Evolutionary conservation across 2,888 invertebrate genomes (phyloP).

Genomic region (Drosophila mettleri): DNA sequence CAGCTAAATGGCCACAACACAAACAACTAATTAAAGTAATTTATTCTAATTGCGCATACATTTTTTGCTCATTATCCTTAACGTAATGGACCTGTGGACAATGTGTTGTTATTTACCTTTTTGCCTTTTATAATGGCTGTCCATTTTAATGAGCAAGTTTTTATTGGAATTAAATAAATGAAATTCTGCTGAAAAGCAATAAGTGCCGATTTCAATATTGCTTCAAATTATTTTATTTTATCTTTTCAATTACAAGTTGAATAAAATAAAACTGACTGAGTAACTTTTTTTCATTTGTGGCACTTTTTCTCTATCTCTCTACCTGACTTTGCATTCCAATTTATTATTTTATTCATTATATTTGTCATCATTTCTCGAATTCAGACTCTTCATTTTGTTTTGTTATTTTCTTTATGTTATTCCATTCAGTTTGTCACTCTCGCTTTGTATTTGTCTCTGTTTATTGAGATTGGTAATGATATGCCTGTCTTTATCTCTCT

Average conservation of each 20-base stretch:
- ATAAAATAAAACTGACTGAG: neutral
- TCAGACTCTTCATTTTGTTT: too few relatives aligned
- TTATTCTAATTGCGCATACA: conserved; percentile 53
- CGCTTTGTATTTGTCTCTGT: neutral
- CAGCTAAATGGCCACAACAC: conserved; percentile 40
- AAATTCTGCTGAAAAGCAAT: neutral
- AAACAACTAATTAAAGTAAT: conserved; percentile 62
- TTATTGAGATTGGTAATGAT: too few relatives aligned
- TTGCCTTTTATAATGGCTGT: neutral
- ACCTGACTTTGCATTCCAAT: too few relatives aligned
- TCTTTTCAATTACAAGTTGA: too few relatives aligned
- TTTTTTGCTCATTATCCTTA: conserved; percentile 49
- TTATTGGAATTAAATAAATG: conserved; percentile 3
- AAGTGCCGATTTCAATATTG: neutral
- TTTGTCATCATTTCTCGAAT: too few relatives aligned
- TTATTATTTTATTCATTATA: too few relatives aligned
- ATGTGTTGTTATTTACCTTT: conserved; percentile 6
- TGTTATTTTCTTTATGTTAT: too few relatives aligned
- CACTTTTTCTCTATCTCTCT: too few relatives aligned
- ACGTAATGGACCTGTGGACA: conserved; percentile 15
- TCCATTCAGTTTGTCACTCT: too few relatives aligned
- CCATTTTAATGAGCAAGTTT: neutral
- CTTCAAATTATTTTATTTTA: too few relatives aligned
- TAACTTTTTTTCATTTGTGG: neutral
- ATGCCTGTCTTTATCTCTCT: neutral